Evolutionary conservation across 2,888 invertebrate genomes (phyloP), one percentile per base, ranked within the genome.

Genomic region (Drosophila affinis): DNA sequence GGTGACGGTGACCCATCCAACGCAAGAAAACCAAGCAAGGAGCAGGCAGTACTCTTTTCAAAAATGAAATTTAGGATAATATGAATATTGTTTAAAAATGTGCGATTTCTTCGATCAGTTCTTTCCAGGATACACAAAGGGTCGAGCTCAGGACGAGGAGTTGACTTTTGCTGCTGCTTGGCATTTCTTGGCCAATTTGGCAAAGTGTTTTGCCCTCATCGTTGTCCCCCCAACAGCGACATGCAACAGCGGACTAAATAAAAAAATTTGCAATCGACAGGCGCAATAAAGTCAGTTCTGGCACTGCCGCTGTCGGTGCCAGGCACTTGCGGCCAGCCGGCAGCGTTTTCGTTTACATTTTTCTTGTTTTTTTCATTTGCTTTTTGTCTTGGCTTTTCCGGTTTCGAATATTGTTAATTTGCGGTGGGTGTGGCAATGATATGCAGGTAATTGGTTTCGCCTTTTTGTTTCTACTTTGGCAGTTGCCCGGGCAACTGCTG

Each of bases 161-260:
- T 3, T 1, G 9, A 48, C 21, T 39, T n/a, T 7, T 39, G 39
- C 39, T 39, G 39, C 39, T 39, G 12, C 10, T 17, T 21, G 52
- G 72, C 78, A 81, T 81, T 81, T 83, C 81, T 84, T 87, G 79
- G 81, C 87, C 85, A 86, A 86, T 86, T 86, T 88, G 78, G 72
- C 81, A 88, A 87, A 85, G 84, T 85, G 86, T 87, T 85, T 87
- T 54, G 81, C 68, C 72, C 62, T 60, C 75, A 48, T 52, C 62
- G 63, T 49, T 46, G 9, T 6, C n/a, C 51, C 58, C 55, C 32
- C 62, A 46, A 52, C 67, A 44, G 34, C 56, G 71, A 76, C 79
- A 81, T 75, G 86, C 83, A 71, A 68, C 73, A 72, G 62, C n/a
- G 57, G 54, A 12, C 34, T 21, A 45, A 62, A 59, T 54, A 67